These are phyloP conservation scores for Apodemia hepburni DNA, from an alignment of 2,888 invertebrate species.

Conservation along the genomic window DNA sequence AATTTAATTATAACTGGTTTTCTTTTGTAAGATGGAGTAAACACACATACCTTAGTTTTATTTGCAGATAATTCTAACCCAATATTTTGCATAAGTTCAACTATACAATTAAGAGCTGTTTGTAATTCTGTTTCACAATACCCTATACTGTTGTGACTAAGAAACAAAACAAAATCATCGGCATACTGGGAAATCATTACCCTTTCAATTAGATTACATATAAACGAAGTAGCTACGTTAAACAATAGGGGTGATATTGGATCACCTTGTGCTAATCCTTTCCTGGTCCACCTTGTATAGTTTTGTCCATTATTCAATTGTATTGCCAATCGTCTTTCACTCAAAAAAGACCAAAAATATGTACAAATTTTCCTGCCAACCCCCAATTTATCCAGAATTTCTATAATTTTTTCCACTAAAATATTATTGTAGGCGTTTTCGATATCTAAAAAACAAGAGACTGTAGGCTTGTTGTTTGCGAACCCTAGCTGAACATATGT, in stretches of 20 bases:
- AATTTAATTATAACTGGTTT: slow-evolving; percentile 15
- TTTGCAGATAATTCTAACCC: slow-evolving; percentile 25
- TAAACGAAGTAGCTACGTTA: slow-evolving; percentile 33
- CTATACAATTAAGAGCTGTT: slow-evolving; percentile 20
- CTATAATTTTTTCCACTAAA: slow-evolving; percentile 23
- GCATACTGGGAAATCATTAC: slow-evolving; percentile 20
- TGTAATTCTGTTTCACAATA: slow-evolving; percentile 16
- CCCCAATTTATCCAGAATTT: slow-evolving; percentile 26
- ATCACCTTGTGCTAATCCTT: slow-evolving; percentile 37
- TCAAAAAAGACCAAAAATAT: slow-evolving; percentile 33
- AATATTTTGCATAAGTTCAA: slow-evolving; percentile 16
- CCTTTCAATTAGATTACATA: slow-evolving; percentile 11
- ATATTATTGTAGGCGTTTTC: no score
- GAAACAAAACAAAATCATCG: slow-evolving; percentile 19
- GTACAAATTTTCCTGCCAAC: slow-evolving; percentile 31
- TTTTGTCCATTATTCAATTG: neutral
- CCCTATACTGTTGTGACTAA: neutral
- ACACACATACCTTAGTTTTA: slow-evolving; percentile 30
- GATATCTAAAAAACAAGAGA: no score
- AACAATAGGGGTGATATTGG: slow-evolving; percentile 39
- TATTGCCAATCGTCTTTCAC: slow-evolving; percentile 28
- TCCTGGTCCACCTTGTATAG: slow-evolving; percentile 25
- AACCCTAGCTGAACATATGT: no score
- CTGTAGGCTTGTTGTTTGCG: no score
- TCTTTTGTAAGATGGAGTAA: slow-evolving; percentile 21